Evolutionary conservation across 2,888 invertebrate genomes (phyloP).

Genomic region (Spicauda simplicius): DNA sequence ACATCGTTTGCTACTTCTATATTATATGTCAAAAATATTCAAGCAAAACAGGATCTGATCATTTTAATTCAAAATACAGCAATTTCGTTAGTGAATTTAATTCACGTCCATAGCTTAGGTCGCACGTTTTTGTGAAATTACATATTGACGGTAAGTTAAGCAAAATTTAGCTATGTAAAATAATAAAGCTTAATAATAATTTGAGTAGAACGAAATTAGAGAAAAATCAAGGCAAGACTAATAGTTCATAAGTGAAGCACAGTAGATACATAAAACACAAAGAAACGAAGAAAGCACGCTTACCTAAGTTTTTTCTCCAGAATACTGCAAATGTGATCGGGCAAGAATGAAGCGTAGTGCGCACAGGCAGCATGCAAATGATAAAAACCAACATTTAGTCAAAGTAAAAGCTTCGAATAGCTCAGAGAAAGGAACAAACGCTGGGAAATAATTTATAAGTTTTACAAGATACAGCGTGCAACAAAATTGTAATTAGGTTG

Average conservation of each 20-base stretch:
- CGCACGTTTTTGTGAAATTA: too few relatives aligned
- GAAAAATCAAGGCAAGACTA: neutral
- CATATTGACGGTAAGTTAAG: too few relatives aligned
- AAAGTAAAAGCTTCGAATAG: slow-evolving; percentile 57
- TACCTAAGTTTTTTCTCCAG: slow-evolving; percentile 94
- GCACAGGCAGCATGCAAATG: slow-evolving; percentile 85
- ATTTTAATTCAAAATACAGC: too few relatives aligned
- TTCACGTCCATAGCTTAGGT: too few relatives aligned
- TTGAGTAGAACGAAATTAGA: neutral
- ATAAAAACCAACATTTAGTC: slow-evolving; percentile 79
- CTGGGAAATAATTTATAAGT: neutral
- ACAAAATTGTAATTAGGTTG: neutral
- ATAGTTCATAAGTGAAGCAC: slow-evolving; percentile 5
- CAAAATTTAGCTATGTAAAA: neutral
- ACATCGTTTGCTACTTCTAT: too few relatives aligned
- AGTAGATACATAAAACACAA: slow-evolving; percentile 43
- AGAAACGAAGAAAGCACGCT: slow-evolving; percentile 67
- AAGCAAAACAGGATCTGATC: too few relatives aligned
- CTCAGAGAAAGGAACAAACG: neutral
- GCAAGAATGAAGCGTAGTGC: slow-evolving; percentile 84
- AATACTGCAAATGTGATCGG: slow-evolving; percentile 87
- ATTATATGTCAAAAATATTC: too few relatives aligned
- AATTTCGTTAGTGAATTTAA: too few relatives aligned
- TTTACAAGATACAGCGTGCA: neutral
- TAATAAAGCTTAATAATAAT: neutral